Conservation (phyloP, 2,113 vertebrate species). For the Collichthys lucidus region DNA sequence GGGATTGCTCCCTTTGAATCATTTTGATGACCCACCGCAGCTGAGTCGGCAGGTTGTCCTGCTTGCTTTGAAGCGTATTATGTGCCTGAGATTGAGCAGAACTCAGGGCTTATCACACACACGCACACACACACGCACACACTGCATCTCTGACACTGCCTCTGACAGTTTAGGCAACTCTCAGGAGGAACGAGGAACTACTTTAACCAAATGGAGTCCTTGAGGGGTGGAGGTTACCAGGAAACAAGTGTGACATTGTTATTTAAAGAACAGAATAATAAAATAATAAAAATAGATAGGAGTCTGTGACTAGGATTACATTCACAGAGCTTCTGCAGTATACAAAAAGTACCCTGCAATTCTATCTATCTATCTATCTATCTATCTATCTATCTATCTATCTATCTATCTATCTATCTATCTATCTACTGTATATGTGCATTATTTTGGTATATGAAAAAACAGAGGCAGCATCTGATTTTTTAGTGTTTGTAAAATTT, state of each 20-base stretch:
- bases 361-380: background rate
- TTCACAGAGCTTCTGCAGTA: background rate
- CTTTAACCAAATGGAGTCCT: slow-evolving; percentile 66
- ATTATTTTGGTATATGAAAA: too few relatives aligned
- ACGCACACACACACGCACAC: slow-evolving; percentile 16
- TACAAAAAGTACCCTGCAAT: background rate
- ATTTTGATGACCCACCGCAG: slow-evolving; percentile 80
- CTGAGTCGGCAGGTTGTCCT: slow-evolving; percentile 84
- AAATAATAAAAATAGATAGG: slow-evolving; percentile 10
- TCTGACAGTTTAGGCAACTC: slow-evolving; percentile 48
- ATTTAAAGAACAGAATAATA: slow-evolving; percentile 39
- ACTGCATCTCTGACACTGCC: slow-evolving; percentile 40
- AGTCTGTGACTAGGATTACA: slow-evolving; percentile 20
- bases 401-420: background rate
- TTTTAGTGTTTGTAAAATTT: too few relatives aligned
- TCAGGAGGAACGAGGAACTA: slow-evolving; percentile 41
- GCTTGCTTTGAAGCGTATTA: slow-evolving; percentile 80
- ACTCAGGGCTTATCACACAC: slow-evolving; percentile 68
- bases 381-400: background rate
- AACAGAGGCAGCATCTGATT: too few relatives aligned
- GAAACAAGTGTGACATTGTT: slow-evolving; percentile 52
- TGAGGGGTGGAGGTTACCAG: slow-evolving; percentile 38
- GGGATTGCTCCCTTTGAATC: slow-evolving; percentile 83
- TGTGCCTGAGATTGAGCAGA: slow-evolving; percentile 74
- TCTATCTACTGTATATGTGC: background rate